Evolutionary conservation across 2,888 invertebrate genomes (phyloP).

Genomic region (Phortica magna): DNA sequence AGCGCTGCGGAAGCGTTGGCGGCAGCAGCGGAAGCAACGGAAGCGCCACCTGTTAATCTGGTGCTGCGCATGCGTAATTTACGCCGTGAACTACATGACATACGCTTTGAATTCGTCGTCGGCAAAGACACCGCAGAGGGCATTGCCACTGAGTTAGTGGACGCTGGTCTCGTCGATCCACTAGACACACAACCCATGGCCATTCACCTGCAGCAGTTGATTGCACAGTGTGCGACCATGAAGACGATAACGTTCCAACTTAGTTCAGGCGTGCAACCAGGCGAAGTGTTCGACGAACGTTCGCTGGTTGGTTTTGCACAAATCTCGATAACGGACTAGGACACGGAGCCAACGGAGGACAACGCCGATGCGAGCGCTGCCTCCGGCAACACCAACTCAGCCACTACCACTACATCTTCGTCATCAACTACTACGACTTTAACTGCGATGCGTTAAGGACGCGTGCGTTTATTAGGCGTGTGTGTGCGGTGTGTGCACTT

Average conservation of each 20-base stretch:
- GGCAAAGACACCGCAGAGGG: slow-evolving; percentile 95
- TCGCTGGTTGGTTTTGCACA: slow-evolving; percentile 98
- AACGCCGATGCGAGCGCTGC: not conserved
- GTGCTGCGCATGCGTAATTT: slow-evolving; percentile 95
- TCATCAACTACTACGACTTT: not conserved
- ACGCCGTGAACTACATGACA: slow-evolving; percentile 95
- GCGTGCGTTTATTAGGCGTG: not conserved
- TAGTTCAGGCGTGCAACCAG: slow-evolving; percentile 84
- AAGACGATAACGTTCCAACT: slow-evolving; percentile 93
- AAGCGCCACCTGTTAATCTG: slow-evolving; percentile 84
- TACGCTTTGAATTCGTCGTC: slow-evolving; percentile 96
- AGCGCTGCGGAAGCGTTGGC: slow-evolving; percentile 45
- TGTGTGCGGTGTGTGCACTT: not conserved
- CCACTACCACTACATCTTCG: not conserved
- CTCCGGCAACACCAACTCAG: not conserved
- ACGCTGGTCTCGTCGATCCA: slow-evolving; percentile 95
- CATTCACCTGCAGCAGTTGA: slow-evolving; percentile 92
- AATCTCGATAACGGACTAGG: slow-evolving; percentile 93
- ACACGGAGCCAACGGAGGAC: slow-evolving; percentile 47
- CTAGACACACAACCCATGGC: slow-evolving; percentile 96
- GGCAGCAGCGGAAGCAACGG: slow-evolving; percentile 68
- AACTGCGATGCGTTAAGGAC: not conserved
- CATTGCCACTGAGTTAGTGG: slow-evolving; percentile 95
- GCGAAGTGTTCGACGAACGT: slow-evolving; percentile 94
- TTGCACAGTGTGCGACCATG: slow-evolving; percentile 84